Percentiles rank a stretch among this genome's conserved stretches.
Evolutionary conservation across 2,888 invertebrate genomes (phyloP).

Genomic region (Itoplectis maculator): DNA sequence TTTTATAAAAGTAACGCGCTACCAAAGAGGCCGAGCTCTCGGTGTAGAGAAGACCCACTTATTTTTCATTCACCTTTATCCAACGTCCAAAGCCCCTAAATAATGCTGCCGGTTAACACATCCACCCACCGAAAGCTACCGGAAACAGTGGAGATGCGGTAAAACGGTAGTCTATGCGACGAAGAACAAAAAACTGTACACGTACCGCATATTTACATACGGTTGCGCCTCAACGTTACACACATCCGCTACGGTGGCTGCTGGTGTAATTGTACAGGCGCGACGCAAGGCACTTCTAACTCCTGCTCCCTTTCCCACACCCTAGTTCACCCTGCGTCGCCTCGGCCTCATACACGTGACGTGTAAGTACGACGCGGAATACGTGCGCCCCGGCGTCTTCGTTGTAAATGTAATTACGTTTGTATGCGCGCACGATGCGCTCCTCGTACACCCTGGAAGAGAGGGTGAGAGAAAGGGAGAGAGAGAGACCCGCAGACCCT

Average conservation of each 20-base stretch:
- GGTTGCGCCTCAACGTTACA: background rate
- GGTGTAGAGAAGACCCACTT: background rate
- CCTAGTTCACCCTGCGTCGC: background rate
- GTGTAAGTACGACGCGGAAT: constrained; percentile 36
- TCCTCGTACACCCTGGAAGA: background rate
- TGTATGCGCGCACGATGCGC: constrained; percentile 8
- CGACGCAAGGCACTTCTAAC: too few species aligned
- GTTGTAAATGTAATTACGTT: constrained; percentile 61
- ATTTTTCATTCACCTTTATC: background rate
- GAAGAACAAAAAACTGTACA: constrained; percentile 27
- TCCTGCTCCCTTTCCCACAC: background rate
- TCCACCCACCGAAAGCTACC: constrained; percentile 2
- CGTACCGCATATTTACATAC: constrained; percentile 45
- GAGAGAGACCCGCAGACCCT: background rate
- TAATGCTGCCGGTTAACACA: background rate
- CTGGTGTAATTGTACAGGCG: constrained; percentile 54
- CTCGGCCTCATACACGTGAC: constrained; percentile 7
- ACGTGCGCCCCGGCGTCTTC: constrained; percentile 48
- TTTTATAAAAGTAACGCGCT: background rate
- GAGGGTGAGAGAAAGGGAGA: too few species aligned
- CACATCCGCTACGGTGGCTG: constrained; percentile 6
- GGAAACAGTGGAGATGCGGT: constrained; percentile 6
- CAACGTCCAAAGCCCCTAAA: background rate
- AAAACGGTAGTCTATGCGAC: constrained; percentile 21
- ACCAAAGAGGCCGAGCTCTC: background rate